Evolutionary conservation across 2,113 vertebrate species (phyloP).

Genomic region (Sakesphorus luctuosus): DNA sequence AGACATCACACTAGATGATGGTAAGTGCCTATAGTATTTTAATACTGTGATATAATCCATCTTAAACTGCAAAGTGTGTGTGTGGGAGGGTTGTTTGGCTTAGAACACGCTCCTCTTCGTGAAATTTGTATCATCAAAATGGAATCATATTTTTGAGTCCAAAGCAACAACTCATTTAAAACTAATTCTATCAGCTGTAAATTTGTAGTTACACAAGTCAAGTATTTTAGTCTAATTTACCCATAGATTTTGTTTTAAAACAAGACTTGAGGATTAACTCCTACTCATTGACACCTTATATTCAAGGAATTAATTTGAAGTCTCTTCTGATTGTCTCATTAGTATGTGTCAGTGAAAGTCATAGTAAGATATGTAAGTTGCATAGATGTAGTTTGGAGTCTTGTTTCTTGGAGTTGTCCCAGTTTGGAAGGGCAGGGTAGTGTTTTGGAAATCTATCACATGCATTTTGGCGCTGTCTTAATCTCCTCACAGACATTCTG

Average conservation of each 20-base stretch:
- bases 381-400: neutral
- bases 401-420: neutral
- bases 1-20: constrained; percentile 98
- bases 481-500: neutral
- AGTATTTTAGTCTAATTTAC: neutral
- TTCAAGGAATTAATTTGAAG: neutral
- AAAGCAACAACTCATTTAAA: neutral
- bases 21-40: constrained; percentile 76
- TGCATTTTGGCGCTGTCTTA: neutral
- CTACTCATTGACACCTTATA: neutral
- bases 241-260: neutral
- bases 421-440: neutral
- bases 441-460: neutral
- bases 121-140: neutral
- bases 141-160: neutral
- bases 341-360: neutral
- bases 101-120: neutral
- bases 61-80: neutral
- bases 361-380: neutral
- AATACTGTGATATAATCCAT: neutral
- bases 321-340: neutral
- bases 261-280: neutral
- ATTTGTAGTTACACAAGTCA: neutral
- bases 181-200: neutral
- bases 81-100: neutral